These are phyloP conservation scores for Antigone vipio DNA, from an alignment of 2,113 vertebrate genomes.

Conservation along the genomic window DNA sequence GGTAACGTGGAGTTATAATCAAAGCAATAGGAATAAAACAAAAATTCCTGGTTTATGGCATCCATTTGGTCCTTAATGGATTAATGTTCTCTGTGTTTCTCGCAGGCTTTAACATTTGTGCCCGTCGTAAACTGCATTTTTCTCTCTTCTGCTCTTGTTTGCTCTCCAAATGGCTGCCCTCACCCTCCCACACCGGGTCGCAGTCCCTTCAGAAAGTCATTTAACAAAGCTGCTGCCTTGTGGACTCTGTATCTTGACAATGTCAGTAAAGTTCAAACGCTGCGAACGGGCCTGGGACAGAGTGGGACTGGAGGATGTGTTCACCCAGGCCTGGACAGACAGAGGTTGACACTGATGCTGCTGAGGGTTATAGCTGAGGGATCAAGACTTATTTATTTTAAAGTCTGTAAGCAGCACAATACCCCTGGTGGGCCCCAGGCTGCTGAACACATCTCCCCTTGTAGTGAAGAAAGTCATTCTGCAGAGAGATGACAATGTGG, in stretches of 20 bases:
- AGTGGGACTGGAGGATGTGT: background rate
- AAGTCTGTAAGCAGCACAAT: background rate
- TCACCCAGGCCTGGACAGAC: background rate
- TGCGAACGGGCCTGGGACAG: background rate
- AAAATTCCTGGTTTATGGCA: background rate
- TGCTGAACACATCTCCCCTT: background rate
- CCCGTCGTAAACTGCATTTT: background rate
- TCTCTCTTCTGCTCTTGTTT: background rate
- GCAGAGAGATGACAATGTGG: background rate
- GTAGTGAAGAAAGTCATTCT: background rate
- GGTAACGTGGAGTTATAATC: background rate
- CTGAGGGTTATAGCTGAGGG: background rate
- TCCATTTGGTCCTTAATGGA: constrained; percentile 32
- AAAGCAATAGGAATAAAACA: background rate
- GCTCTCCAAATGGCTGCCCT: background rate
- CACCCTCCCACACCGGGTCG: background rate
- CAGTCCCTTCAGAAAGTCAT: background rate
- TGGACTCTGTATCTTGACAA: background rate
- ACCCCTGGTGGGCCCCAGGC: background rate
- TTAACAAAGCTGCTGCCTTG: background rate
- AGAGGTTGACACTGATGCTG: background rate
- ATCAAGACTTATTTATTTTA: constrained; percentile 30
- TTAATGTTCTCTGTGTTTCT: background rate
- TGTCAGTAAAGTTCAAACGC: background rate
- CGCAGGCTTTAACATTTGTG: background rate